Conservation (phyloP, 2,113 vertebrate genomes). For the Paramisgurnus dabryanus region DNA sequence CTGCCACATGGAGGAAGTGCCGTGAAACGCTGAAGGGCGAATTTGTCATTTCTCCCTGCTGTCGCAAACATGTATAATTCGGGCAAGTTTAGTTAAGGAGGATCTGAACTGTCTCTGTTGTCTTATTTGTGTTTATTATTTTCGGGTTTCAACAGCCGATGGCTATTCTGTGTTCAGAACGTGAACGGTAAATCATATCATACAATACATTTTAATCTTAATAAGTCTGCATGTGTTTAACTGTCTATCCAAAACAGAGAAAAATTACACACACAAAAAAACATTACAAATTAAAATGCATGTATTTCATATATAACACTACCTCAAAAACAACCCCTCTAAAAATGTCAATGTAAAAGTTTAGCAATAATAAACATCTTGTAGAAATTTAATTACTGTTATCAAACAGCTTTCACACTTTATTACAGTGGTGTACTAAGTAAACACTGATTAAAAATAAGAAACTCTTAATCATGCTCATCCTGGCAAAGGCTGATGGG, state of each 20-base stretch:
- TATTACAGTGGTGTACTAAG: too few relatives aligned
- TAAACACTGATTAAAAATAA: slow-evolving; percentile 20
- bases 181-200: neutral
- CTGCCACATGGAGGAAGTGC: slow-evolving; percentile 17
- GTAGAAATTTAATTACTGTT: neutral
- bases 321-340: slow-evolving; percentile 23
- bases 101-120: neutral
- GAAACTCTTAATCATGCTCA: neutral
- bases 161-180: neutral
- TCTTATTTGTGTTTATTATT: neutral
- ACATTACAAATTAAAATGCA: too few relatives aligned
- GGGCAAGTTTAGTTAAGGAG: neutral
- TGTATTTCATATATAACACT: too few relatives aligned
- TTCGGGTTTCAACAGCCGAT: neutral
- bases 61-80: neutral
- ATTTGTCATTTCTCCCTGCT: slow-evolving; percentile 1
- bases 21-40: slow-evolving; percentile 13
- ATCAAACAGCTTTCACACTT: neutral
- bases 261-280: slow-evolving; percentile 19
- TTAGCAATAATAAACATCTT: too few relatives aligned
- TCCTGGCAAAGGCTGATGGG: slow-evolving; percentile 27
- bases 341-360: too few relatives aligned
- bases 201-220: neutral
- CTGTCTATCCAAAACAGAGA: neutral
- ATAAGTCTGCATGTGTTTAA: slow-evolving; percentile 2